Evolutionary conservation across 37 sponge, comb jelly and placozoan species (phyloP).

Genomic region (Spongia lamella): DNA sequence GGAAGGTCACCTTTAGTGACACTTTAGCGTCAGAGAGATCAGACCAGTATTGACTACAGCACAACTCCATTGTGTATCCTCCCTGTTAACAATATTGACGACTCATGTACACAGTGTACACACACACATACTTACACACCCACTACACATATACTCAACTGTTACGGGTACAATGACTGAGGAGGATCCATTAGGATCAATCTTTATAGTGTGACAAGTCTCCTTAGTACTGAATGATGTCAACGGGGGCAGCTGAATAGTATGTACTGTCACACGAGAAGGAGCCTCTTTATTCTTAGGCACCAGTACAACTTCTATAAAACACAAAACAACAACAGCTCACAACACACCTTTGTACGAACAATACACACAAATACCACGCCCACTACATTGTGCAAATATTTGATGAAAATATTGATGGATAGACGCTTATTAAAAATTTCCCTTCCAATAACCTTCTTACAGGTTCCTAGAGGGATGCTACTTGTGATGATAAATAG

Average conservation of each 20-base stretch:
- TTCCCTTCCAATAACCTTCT: no score
- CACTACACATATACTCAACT: no score
- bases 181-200: constrained; percentile 30
- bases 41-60: constrained; percentile 79
- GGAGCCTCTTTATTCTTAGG: constrained; percentile 17
- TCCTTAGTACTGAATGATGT: constrained; percentile 53
- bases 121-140: neutral
- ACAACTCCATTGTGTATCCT: constrained; percentile 75
- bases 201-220: constrained; percentile 12
- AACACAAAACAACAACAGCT: no score
- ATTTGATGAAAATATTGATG: no score
- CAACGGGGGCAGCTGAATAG: constrained; percentile 73
- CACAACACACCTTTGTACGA: neutral
- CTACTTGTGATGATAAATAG: no score
- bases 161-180: neutral
- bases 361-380: no score
- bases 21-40: constrained; percentile 36
- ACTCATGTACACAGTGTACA: neutral
- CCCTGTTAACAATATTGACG: constrained; percentile 39
- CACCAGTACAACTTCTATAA: constrained; percentile 34
- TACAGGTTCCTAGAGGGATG: no score
- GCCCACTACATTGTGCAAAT: no score
- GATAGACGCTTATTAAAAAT: no score
- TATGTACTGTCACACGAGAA: constrained; percentile 54
- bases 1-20: constrained; percentile 51